A percentile compares a stretch with the other conserved stretches of the same genome.
These are phyloP conservation scores for Himalopsyche japonica DNA, from an alignment of 2,888 invertebrate genomes.

Conservation along the genomic window DNA sequence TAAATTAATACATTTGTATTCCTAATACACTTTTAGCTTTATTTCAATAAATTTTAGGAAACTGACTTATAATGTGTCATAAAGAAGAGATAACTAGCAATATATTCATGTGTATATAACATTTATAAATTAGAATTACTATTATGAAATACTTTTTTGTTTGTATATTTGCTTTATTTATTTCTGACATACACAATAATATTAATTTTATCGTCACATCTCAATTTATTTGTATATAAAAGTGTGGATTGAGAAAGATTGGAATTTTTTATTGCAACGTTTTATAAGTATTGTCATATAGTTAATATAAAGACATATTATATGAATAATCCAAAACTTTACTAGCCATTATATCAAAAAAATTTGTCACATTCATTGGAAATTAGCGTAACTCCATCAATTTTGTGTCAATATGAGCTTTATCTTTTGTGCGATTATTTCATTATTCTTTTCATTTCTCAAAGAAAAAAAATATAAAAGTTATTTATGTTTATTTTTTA, in stretches of 20 bases:
- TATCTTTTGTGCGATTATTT: neutral
- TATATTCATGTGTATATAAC: conserved; percentile 33
- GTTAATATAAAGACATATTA: neutral
- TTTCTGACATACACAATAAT: conserved; percentile 42
- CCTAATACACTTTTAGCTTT: conserved; percentile 23
- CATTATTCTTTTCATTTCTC: too few relatives aligned
- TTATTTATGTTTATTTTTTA: too few relatives aligned
- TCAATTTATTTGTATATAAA: conserved; percentile 43
- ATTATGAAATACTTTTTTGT: conserved; percentile 39
- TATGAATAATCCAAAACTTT: neutral
- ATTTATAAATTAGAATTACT: conserved; percentile 43
- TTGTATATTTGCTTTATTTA: conserved; percentile 28
- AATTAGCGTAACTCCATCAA: neutral
- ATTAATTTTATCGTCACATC: conserved; percentile 46
- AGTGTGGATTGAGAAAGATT: neutral
- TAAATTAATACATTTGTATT: conserved; percentile 21
- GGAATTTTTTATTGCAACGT: neutral
- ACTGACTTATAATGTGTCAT: conserved; percentile 30
- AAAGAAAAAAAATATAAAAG: too few relatives aligned
- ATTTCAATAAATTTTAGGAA: conserved; percentile 28
- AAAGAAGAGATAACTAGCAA: conserved; percentile 28
- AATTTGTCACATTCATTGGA: neutral
- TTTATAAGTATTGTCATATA: neutral
- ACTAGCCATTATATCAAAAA: neutral
- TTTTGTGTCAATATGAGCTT: neutral